These are phyloP conservation scores for Drosophila merina DNA, from an alignment of 2,888 invertebrate species.

Conservation along the genomic window DNA sequence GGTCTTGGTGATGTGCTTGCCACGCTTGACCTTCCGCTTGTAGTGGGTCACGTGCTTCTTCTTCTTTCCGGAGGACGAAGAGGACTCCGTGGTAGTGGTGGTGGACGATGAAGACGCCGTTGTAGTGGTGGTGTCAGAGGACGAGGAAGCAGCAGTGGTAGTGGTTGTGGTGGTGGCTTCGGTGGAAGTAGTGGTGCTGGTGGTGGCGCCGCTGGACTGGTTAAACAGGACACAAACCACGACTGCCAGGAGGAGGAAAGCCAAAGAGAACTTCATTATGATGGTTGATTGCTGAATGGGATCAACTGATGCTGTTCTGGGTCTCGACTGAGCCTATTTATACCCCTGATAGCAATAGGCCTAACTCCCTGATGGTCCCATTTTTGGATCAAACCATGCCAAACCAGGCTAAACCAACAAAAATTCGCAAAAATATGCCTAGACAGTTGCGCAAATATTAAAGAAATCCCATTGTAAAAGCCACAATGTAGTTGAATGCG, in stretches of 20 bases:
- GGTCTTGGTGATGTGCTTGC: constrained; percentile 2
- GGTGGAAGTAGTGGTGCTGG: background rate
- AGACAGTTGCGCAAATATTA: constrained; percentile 9
- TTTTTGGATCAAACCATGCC: background rate
- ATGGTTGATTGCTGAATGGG: constrained; percentile 1
- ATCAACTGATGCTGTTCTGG: constrained; percentile 9
- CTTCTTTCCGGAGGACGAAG: constrained; percentile 1
- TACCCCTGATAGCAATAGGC: background rate
- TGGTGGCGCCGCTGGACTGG: background rate
- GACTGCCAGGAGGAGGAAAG: background rate
- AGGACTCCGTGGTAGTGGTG: constrained; percentile 5
- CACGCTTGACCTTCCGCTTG: constrained; percentile 5
- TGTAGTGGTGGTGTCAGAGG: constrained; percentile 2
- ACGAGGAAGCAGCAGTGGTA: background rate
- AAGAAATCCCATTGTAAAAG: background rate
- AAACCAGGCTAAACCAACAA: constrained; percentile 7
- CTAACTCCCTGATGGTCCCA: background rate
- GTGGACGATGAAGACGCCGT: background rate
- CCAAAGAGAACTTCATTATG: background rate
- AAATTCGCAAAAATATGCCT: constrained; percentile 7
- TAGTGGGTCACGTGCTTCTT: background rate
- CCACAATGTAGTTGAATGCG: background rate
- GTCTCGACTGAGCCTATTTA: background rate
- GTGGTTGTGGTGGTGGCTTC: background rate
- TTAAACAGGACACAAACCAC: background rate